Conservation (phyloP, 2,888 invertebrate genomes). For the Tanytarsus gracilentus region DNA sequence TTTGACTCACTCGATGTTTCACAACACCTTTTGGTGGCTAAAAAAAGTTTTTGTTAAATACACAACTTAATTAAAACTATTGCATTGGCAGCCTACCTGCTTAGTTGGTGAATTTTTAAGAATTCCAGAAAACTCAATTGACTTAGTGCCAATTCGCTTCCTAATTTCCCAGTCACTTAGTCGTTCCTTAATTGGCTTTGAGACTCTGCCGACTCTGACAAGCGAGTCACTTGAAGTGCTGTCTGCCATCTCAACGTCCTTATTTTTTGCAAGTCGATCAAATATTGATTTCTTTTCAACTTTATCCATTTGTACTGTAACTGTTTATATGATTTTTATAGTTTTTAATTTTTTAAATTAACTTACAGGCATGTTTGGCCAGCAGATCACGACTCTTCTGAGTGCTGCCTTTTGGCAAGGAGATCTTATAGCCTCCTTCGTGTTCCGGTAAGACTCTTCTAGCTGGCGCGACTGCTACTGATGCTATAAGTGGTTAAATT, state of each 20-base stretch:
- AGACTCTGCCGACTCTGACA: constrained; percentile 34
- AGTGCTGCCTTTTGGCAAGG: constrained; percentile 47
- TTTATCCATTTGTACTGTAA: constrained; percentile 21
- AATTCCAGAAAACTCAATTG: constrained; percentile 34
- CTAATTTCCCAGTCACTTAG: constrained; percentile 37
- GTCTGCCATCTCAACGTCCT: constrained; percentile 3
- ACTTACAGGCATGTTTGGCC: constrained; percentile 36
- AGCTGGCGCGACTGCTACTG: constrained; percentile 32
- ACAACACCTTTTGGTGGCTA: background rate
- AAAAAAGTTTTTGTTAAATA: background rate
- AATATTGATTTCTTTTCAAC: constrained; percentile 17
- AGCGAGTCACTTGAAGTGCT: constrained; percentile 1
- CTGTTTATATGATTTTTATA: background rate
- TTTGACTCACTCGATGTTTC: background rate
- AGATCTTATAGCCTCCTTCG: constrained; percentile 49
- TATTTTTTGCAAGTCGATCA: background rate
- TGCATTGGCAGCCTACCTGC: constrained; percentile 27
- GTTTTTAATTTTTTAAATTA: no score
- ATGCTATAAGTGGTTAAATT: background rate
- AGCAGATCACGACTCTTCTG: constrained; percentile 45
- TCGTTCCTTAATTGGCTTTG: constrained; percentile 40
- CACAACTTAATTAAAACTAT: background rate
- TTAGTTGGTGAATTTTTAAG: constrained; percentile 36
- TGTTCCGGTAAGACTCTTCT: constrained; percentile 46
- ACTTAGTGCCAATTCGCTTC: constrained; percentile 19